Base-by-base conservation (phyloP, 2,797 vertebrate species). In the Danio choprae region DNA sequence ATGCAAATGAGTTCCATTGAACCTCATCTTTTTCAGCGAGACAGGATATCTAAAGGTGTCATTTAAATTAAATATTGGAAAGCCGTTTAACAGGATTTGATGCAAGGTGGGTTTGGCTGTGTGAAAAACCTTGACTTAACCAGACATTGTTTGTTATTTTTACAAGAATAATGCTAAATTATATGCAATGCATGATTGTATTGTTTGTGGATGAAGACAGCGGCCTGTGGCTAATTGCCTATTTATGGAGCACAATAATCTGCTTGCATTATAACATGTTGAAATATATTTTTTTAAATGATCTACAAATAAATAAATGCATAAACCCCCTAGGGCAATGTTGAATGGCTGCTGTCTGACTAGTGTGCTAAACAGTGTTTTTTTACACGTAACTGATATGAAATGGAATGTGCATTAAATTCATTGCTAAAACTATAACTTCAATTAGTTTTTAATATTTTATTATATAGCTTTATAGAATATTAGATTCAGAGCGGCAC, bases 1-100 rank as follows among this genome's bases (percentile, higher is more conserved):
- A 79, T 62, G 70, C 38, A 68, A 83, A 71, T 79, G 12, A 68
- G 43, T 50, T 50, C 22, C 43, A 68, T 15, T 58, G 58, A 71
- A 63, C 41, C 41, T 74, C 7, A 20, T 43, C 29, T 13, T 65
- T 38, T 40, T 51, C 59, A 44, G 12, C 46, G 36, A 69, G 48
- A n/a, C 38, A 77, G 53, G 55, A 72, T 56, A 22, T 77, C 44
- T 20, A 55, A 82, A 62, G 9, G 13, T 77, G 50, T 48, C 48
- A 36, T n/a, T 70, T 51, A 77, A 29, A 6, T 50, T 62, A 50
- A 43, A 50, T 41, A 29, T 22, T 38, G 62, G 9, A 51, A 10
- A 43, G 55, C 16, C 13, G 2, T 44, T 29, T 77, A 8, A 67
- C 55, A 67, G 15, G 15, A 77, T 67, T 46, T 46, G 4, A 77